Conservation (phyloP, 1,140 invertebrate genomes). For the Pemphigus obesinymphae region DNA sequence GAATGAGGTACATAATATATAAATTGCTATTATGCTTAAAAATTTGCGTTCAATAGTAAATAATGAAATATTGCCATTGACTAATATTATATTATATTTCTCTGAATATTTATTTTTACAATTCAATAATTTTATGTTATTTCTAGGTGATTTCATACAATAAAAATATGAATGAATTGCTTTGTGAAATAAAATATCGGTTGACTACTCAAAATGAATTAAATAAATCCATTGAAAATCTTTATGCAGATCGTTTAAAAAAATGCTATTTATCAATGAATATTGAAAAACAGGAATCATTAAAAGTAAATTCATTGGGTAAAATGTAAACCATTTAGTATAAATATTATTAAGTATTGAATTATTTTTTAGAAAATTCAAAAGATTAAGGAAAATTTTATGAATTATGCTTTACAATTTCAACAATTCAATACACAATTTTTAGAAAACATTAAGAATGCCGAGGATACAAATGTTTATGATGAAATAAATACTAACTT, state of each 20-base stretch:
- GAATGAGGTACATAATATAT: background rate
- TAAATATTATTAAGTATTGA: background rate
- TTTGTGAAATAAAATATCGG: constrained; percentile 25
- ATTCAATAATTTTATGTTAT: background rate
- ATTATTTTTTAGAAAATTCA: constrained; percentile 29
- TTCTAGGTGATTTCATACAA: constrained; percentile 10
- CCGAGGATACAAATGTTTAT: background rate
- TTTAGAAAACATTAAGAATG: constrained; percentile 11
- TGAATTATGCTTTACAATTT: background rate
- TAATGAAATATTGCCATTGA: too few species aligned
- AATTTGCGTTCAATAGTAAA: too few species aligned
- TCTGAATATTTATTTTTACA: too few species aligned
- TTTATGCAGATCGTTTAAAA: background rate
- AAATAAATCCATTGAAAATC: constrained; percentile 24
- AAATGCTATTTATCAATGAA: constrained; percentile 18
- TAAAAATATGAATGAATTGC: constrained; percentile 31
- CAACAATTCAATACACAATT: constrained; percentile 14
- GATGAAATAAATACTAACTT: constrained; percentile 1
- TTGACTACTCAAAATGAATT: background rate
- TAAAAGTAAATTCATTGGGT: constrained; percentile 30
- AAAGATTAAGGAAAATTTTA: background rate
- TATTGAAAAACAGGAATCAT: constrained; percentile 16
- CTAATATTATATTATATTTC: too few species aligned
- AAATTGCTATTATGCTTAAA: too few species aligned
- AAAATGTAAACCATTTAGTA: background rate